Base-by-base conservation (phyloP, 1,140 invertebrate genomes). In the Chelonus insularis region DNA sequence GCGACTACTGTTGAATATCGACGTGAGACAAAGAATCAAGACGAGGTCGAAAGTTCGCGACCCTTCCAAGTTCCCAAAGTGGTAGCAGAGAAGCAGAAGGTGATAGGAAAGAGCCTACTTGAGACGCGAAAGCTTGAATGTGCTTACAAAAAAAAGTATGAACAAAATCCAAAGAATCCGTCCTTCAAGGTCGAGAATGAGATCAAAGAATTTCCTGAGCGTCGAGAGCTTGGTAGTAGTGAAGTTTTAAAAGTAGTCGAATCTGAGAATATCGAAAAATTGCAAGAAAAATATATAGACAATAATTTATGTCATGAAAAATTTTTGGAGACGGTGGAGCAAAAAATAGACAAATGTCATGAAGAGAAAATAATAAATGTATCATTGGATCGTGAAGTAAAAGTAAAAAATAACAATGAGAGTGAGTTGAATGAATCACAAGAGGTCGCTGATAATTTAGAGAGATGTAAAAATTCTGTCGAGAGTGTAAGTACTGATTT, bases 391-490 rank as follows among this genome's bases (percentile, higher is more conserved):
- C 37, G 23, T 56, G 50, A 48, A 56, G 57, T 51, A 20, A 39
- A 55, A 9, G 58, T 56, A 25, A 54, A 63, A 29, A 63, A 60
- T 55, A 64, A 60, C 62, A 48, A 63, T 34, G 14, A 34, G 12
- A 51, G 23, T 16, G 16, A 12, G 29, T 23, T 37, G 32, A 4
- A 20, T 29, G 52, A 55, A 14, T 39, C 32, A 55, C 14, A 52
- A 54, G 54, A 48, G 23, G 41, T 25, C 50, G 34, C 58, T 36
- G 41, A 37, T 34, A 21, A 20, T 23, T 41, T 18, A 14, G 21
- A 14, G 20, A 41, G 20, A 4, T 18, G 39, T 23, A 29, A 51
- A 58, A 58, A 54, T 57, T 58, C 32, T 48, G 34, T 25, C 23
- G 43, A 63, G 25, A 48, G 12, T 20, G 5, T 14, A 11, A 43